Evolutionary conservation across 2,797 vertebrate species (phyloP).

Genomic region (Pitangus sulphuratus): DNA sequence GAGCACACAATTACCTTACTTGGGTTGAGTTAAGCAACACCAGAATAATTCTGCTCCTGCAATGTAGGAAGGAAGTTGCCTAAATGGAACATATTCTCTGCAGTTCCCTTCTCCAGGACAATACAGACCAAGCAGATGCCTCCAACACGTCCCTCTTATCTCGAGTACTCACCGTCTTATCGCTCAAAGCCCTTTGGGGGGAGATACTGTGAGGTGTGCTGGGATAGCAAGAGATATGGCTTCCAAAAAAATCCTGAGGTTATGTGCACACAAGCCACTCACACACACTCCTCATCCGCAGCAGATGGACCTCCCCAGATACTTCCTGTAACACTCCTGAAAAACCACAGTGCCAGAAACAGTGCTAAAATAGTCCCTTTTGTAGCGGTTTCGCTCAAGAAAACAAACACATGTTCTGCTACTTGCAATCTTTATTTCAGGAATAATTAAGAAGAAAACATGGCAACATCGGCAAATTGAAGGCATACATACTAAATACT

Average conservation of each 20-base stretch:
- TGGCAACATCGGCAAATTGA: conserved; percentile 63
- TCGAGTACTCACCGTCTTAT: background rate
- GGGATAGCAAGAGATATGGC: background rate
- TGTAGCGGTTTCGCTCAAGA: background rate
- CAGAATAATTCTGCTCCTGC: background rate
- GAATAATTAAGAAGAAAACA: conserved; percentile 66
- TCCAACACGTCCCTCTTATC: background rate
- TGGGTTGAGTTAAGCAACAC: background rate
- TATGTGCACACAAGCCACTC: background rate
- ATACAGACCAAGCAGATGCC: background rate
- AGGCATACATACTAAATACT: conserved; percentile 71
- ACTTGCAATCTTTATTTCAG: conserved; percentile 64
- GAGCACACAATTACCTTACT: background rate
- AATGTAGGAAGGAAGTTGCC: background rate
- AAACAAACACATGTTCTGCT: background rate
- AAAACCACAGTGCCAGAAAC: background rate
- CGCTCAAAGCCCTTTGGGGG: background rate
- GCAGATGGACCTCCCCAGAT: background rate
- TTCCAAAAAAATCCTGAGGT: background rate
- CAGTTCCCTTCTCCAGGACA: background rate
- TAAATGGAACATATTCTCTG: background rate
- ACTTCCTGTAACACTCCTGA: background rate
- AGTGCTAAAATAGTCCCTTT: background rate
- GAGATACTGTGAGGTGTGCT: background rate
- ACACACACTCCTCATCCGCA: background rate